Percentiles rank a stretch among this genome's conserved stretches.
Conservation (phyloP, 2,888 invertebrate genomes). For the Silvanus unidentatus region DNA sequence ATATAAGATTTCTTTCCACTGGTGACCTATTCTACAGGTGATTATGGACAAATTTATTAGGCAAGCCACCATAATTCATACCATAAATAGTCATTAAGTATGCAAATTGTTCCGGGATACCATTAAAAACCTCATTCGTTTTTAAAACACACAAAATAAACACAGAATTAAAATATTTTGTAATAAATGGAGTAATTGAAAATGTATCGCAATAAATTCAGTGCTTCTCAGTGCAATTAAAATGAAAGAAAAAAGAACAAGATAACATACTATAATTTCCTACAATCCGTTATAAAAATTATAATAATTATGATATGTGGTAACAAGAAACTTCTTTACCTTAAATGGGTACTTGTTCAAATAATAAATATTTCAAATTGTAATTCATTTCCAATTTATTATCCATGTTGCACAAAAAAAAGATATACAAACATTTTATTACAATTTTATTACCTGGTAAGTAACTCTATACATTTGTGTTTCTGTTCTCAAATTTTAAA, state of each 20-base stretch:
- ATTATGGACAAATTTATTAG: conserved; percentile 3
- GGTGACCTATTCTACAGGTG: not conserved
- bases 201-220: too few species aligned
- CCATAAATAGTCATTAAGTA: conserved; percentile 32
- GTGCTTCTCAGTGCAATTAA: too few species aligned
- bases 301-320: not conserved
- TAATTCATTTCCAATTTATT: conserved; percentile 2
- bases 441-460: too few species aligned
- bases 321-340: not conserved
- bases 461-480: too few species aligned
- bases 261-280: too few species aligned
- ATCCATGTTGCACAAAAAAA: too few species aligned
- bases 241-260: too few species aligned
- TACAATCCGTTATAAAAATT: not conserved
- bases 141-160: conserved; percentile 7
- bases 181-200: too few species aligned
- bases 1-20: too few species aligned
- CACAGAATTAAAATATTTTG: not conserved
- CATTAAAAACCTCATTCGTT: conserved; percentile 12
- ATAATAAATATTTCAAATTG: conserved; percentile 3
- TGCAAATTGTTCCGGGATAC: conserved; percentile 13
- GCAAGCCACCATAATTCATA: conserved; percentile 7
- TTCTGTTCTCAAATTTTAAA: too few species aligned
- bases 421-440: too few species aligned
- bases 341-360: not conserved